phyloP scores from a whole-genome alignment of 2,113 vertebrate genomes.

The Marcusenius ussheri region DNA sequence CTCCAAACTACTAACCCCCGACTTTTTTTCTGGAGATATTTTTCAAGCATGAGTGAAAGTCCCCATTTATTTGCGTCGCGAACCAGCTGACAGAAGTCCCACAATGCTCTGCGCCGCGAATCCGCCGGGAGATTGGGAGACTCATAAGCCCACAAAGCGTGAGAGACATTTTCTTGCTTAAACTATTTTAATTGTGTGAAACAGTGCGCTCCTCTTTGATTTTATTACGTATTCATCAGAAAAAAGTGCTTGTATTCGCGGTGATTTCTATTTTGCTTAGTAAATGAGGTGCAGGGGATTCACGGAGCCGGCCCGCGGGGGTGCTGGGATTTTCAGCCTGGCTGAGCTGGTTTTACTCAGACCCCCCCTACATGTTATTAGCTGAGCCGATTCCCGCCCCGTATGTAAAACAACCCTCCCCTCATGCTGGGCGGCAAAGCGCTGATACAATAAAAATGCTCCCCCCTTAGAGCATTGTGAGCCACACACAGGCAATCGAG shows the following conservation, averaged over 20 bases:
- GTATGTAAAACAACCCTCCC: not conserved
- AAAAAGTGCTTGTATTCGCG: not conserved
- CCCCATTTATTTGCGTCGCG: not conserved
- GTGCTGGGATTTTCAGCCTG: not conserved
- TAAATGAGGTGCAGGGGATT: not conserved
- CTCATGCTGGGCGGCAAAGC: not conserved
- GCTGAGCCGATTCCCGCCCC: not conserved
- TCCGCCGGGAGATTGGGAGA: not conserved
- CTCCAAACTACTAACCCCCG: not conserved
- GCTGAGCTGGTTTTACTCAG: not conserved
- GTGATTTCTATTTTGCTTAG: not conserved
- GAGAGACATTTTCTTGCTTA: not conserved
- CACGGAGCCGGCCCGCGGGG: not conserved
- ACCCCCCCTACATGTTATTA: not conserved
- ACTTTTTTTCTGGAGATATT: not conserved
- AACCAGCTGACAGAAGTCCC: not conserved
- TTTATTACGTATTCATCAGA: conserved; percentile 2
- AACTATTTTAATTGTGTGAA: not conserved
- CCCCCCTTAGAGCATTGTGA: not conserved
- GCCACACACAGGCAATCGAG: not conserved
- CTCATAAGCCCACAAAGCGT: not conserved
- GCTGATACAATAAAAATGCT: not conserved
- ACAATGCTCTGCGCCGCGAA: not conserved
- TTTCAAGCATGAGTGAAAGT: not conserved
- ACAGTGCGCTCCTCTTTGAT: not conserved